A percentile compares a stretch with the other conserved stretches of the same genome.
Conservation (phyloP, 2,797 vertebrate genomes). For the Coregonus suidteri region DNA sequence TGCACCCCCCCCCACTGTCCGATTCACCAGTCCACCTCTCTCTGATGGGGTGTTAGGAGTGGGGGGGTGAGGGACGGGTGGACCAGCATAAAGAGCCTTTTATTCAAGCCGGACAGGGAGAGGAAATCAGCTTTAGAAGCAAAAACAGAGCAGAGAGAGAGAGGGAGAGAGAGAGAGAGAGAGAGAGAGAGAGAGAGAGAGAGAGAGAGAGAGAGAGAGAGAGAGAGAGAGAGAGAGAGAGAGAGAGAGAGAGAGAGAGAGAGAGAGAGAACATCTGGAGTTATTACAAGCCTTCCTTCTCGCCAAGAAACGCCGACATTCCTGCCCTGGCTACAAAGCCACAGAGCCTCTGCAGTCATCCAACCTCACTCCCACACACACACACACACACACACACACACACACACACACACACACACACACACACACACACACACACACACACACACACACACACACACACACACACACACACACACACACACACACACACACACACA, state of each 20-base stretch:
- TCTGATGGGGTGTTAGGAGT: constrained; percentile 24
- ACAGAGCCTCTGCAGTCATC: constrained; percentile 59
- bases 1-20: constrained; percentile 14
- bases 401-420: constrained; percentile 29
- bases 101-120: constrained; percentile 79
- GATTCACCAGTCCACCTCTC: constrained; percentile 13
- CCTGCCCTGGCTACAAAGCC: constrained; percentile 79
- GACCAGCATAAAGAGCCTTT: constrained; percentile 70
- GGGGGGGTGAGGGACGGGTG: constrained; percentile 40
- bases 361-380: constrained; percentile 25
- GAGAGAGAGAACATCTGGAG: constrained; percentile 86
- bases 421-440: constrained; percentile 9
- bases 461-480: constrained; percentile 46
- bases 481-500: constrained; percentile 22
- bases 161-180: constrained; percentile 22
- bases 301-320: constrained; percentile 84
- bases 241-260: constrained; percentile 66
- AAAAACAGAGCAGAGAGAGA: constrained; percentile 76
- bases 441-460: constrained; percentile 36
- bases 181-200: constrained; percentile 25
- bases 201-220: constrained; percentile 51
- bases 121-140: constrained; percentile 83
- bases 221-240: constrained; percentile 31
- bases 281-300: constrained; percentile 81
- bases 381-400: constrained; percentile 20